Percentiles rank a stretch among this genome's conserved stretches.
Evolutionary conservation across 2,888 invertebrate species (phyloP).

Genomic region (Holacanthella duospinosa): DNA sequence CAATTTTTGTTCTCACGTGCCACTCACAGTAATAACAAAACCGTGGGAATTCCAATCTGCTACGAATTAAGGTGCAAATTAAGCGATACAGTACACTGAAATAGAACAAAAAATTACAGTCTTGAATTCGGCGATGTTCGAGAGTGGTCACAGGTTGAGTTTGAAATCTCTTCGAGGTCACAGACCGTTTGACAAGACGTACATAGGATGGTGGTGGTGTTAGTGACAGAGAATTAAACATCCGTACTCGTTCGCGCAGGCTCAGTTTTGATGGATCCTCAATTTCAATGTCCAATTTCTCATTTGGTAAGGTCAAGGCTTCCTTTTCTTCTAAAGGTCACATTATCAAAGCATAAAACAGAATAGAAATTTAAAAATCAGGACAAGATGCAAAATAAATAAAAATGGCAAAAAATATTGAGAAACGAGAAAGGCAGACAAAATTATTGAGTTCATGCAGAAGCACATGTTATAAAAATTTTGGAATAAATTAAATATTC

Average conservation of each 20-base stretch:
- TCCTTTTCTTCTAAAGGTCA: background rate
- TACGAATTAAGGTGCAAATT: too few species aligned
- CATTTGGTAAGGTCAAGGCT: background rate
- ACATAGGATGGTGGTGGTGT: background rate
- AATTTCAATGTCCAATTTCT: background rate
- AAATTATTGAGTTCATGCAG: too few species aligned
- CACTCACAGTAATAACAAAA: too few species aligned
- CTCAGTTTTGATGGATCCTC: slow-evolving; percentile 13
- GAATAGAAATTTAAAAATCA: background rate
- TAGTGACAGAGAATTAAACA: slow-evolving; percentile 16
- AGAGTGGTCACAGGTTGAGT: slow-evolving; percentile 63
- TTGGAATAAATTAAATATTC: too few species aligned
- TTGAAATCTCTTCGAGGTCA: slow-evolving; percentile 46
- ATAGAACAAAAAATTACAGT: background rate
- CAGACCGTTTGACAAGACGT: background rate
- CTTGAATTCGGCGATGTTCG: slow-evolving; percentile 40
- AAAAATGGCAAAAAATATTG: background rate
- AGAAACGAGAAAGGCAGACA: background rate
- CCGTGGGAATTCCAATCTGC: too few species aligned
- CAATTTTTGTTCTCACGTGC: too few species aligned
- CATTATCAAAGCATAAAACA: background rate
- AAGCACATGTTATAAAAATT: too few species aligned
- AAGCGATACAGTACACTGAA: too few species aligned
- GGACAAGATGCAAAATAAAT: background rate
- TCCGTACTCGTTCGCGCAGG: slow-evolving; percentile 18